Base-by-base conservation (phyloP, 2,797 vertebrate genomes). In the Acropternis orthonyx region DNA sequence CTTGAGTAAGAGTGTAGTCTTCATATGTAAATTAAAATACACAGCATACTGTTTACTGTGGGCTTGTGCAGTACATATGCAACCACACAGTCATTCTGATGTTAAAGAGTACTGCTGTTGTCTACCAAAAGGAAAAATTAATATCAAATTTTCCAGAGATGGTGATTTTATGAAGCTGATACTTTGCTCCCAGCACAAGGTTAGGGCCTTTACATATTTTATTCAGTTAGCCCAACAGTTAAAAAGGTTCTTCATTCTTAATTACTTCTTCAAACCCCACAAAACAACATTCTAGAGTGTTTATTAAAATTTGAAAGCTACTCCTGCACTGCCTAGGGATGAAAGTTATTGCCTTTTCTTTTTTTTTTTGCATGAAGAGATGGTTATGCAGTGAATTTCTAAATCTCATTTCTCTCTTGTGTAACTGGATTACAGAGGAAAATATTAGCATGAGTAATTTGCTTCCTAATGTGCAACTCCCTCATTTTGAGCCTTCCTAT, bases 371-470 rank as follows among this genome's bases (percentile, higher is more conserved):
- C 69, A 59, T 62, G 28, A 91, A 72, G 49, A 91, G 6, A 3
- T 78, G n/a, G 62, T 93, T 88, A 81, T 66, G 52, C 37, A 88
- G 66, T 72, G 51, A 82, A 89, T 83, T 85, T 83, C 91, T 85
- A 73, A 92, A 91, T 91, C 87, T 96, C 85, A 77, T 92, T 95
- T 95, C 62, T 89, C 80, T 94, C 69, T 84, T 81, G 43, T 63
- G 26, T 86, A 96, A 93, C 78, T 92, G 62, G 85, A 95, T 97
- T 95, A 94, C 16, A 56, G n/a, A 78, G 51, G 55, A 92, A 94
- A 94, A 94, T 78, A 84, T 62, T 90, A 97, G 78, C 85, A 83
- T 80, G 75, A 88, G 39, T 69, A 88, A 92, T 95, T 93, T 86
- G 46, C 81, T 92, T 94, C 85, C 85, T 95, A 66, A 86, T 78